Evolutionary conservation across 2,888 invertebrate species (phyloP).

Genomic region (Malthinus flaveolus): DNA sequence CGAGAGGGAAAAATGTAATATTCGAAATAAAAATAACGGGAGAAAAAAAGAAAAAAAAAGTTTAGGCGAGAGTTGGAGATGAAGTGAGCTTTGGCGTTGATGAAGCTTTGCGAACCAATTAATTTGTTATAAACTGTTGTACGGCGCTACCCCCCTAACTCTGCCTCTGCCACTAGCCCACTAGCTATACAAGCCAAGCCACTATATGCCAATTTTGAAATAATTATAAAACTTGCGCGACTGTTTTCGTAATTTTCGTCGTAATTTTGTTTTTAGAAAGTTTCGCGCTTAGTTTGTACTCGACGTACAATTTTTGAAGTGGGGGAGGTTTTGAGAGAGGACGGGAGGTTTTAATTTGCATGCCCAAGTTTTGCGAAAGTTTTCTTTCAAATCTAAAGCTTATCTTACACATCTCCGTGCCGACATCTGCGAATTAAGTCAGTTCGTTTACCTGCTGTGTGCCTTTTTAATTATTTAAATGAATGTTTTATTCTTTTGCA

Average conservation of each 20-base stretch:
- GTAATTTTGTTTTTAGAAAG: slow-evolving; percentile 4
- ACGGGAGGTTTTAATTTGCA: slow-evolving; percentile 50
- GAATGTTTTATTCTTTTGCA: slow-evolving; percentile 50
- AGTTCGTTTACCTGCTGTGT: slow-evolving; percentile 52
- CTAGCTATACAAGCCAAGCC: too few relatives aligned
- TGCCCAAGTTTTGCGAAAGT: slow-evolving; percentile 47
- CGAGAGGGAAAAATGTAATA: neutral
- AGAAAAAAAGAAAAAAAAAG: slow-evolving; percentile 30
- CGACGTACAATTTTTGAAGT: too few relatives aligned
- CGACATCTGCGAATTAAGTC: slow-evolving; percentile 47
- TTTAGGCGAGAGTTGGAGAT: slow-evolving; percentile 25
- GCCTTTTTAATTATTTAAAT: slow-evolving; percentile 53
- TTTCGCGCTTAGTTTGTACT: slow-evolving; percentile 37
- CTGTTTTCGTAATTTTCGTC: slow-evolving; percentile 35
- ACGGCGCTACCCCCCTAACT: too few relatives aligned
- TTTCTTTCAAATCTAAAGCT: slow-evolving; percentile 31
- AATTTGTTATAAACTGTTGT: slow-evolving; percentile 28
- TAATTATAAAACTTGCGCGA: slow-evolving; percentile 18
- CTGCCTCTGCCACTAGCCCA: too few relatives aligned
- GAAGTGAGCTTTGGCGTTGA: slow-evolving; percentile 26
- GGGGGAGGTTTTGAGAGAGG: slow-evolving; percentile 28
- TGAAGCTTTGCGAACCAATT: slow-evolving; percentile 35
- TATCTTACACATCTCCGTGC: slow-evolving; percentile 38
- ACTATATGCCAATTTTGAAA: slow-evolving; percentile 25
- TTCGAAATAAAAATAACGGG: slow-evolving; percentile 18